Percentiles rank a stretch among this genome's conserved stretches.
Evolutionary conservation across 2,888 invertebrate genomes (phyloP).

Genomic region (Plagodis dolabraria): DNA sequence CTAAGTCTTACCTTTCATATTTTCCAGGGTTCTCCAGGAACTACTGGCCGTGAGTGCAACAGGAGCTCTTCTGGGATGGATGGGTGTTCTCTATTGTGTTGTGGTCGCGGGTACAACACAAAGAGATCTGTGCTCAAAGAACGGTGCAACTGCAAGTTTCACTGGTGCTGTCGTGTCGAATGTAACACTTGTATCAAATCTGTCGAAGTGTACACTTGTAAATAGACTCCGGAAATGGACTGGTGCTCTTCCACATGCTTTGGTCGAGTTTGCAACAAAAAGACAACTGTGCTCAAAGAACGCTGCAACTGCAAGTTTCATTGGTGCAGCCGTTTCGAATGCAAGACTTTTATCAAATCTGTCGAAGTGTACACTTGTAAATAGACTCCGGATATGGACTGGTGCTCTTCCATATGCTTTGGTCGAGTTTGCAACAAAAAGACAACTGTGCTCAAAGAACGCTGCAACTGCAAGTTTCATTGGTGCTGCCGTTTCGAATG

Average conservation of each 20-base stretch:
- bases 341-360: constrained; percentile 93
- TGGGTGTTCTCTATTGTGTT: constrained; percentile 95
- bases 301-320: constrained; percentile 97
- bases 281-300: constrained; percentile 90
- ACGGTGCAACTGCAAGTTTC: constrained; percentile 97
- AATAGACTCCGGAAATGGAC: constrained; percentile 91
- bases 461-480: constrained; percentile 97
- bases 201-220: constrained; percentile 94
- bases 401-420: constrained; percentile 95
- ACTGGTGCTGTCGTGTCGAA: constrained; percentile 98
- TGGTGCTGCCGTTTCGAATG: constrained; percentile 98
- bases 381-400: constrained; percentile 91
- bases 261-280: constrained; percentile 96
- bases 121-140: constrained; percentile 90
- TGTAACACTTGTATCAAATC: constrained; percentile 94
- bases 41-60: constrained; percentile 89
- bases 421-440: constrained; percentile 97
- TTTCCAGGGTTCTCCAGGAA: constrained; percentile 83
- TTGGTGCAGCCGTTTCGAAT: constrained; percentile 98
- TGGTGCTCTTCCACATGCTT: constrained; percentile 96
- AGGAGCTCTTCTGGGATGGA: constrained; percentile 91
- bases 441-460: constrained; percentile 89
- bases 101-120: constrained; percentile 97
- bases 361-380: constrained; percentile 95
- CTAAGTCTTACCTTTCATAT: not conserved